phyloP scores from a whole-genome alignment of 2,113 vertebrate genomes.

The Notiomystis cincta region DNA sequence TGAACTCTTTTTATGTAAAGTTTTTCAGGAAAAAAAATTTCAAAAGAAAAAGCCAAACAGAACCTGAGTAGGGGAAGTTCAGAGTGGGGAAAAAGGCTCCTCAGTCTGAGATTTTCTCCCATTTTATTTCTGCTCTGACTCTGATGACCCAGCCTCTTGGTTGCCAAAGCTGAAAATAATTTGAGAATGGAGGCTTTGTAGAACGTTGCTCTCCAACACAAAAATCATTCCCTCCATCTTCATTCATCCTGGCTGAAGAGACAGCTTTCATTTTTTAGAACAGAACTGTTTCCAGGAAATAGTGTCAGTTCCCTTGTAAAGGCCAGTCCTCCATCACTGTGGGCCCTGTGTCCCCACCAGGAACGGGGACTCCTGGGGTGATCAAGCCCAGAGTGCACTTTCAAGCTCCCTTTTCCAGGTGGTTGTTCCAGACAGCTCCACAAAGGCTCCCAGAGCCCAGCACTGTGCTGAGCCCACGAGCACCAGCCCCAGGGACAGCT shows the following conservation, averaged over 20 bases:
- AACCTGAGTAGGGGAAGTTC: not conserved
- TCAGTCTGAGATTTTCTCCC: not conserved
- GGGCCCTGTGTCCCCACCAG: not conserved
- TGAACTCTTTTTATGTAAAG: not conserved
- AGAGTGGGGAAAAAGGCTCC: not conserved
- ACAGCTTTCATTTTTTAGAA: not conserved
- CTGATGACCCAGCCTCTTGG: not conserved
- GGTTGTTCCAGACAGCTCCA: not conserved
- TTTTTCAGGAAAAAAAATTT: not conserved
- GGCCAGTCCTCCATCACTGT: not conserved
- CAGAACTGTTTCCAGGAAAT: not conserved
- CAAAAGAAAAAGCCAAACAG: not conserved
- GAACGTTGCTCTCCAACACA: not conserved
- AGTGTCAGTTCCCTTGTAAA: not conserved
- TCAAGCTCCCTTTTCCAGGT: not conserved
- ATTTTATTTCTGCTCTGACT: not conserved
- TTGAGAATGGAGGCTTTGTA: not conserved
- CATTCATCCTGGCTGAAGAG: not conserved
- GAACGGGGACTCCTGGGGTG: not conserved
- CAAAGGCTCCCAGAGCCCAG: not conserved
- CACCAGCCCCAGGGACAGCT: not conserved
- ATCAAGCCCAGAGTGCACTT: not conserved
- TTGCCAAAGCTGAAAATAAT: not conserved
- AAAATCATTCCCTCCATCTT: not conserved
- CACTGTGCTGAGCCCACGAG: not conserved